Evolutionary conservation across 2,113 vertebrate species (phyloP), one percentile per base, ranked within the genome.

Genomic region (Hippolais icterina): DNA sequence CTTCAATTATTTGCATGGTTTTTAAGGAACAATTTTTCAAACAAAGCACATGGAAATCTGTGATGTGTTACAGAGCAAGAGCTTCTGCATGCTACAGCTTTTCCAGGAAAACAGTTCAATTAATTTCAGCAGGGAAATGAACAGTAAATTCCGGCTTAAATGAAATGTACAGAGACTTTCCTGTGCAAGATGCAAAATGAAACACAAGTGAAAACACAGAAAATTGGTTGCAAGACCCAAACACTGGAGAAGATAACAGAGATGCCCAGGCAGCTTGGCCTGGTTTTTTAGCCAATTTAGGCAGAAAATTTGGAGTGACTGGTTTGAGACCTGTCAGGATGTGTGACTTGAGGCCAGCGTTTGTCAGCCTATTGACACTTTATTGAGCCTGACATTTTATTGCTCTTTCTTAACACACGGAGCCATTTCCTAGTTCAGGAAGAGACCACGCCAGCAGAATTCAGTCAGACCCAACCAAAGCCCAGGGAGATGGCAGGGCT

Each of bases 111-210:
- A 74, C 18, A 47, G 42, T 39, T 50, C 82, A 15, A 57, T 71
- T 94, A 37, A 81, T 53, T 89, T 87, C 68, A 76, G 57, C 52
- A 57, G 29, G 35, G 77, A 68, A 84, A 91, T 7, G 14, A 87
- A 68, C 18, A 57, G 44, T 9, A 65, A 79, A 69, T 57, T 91
- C 91, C 47, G 87, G 35, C 20, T 50, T 42, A 35, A 89, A 53
- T 7, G 5, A 53, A 84, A 72, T 0, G 0, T 10, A 8, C 4
- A 10, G 50, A 76, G 54, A 61, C 25, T 3, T 52, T 86, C 4
- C 49, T 90, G 70, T 31, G 50, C 29, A 52, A 37, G 39, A 50
- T 10, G 29, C 7, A 12, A 74, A 47, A 74, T 16, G 18, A 66
- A 93, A 54, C 12, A 29, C 23, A 28, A 86, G 60, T 12, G 47